These are phyloP conservation scores for Acyrthosiphon pisum DNA, from an alignment of 1,140 invertebrate genomes.

Conservation along the genomic window DNA sequence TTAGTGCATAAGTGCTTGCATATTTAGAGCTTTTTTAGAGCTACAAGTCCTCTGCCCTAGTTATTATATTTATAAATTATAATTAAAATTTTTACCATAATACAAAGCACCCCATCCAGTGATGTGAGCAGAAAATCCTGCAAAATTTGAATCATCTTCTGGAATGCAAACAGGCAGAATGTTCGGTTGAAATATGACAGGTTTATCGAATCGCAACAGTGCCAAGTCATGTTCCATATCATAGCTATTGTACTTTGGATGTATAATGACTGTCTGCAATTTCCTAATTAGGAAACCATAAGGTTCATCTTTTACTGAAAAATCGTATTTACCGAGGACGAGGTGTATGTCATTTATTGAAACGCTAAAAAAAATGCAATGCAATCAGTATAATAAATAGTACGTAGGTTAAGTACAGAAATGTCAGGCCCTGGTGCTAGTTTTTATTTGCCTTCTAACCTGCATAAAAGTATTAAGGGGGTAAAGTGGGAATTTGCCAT, in stretches of 20 bases:
- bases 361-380: conserved; percentile 69
- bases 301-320: conserved; percentile 84
- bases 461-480: too few relatives aligned
- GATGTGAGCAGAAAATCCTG: conserved; percentile 83
- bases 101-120: conserved; percentile 92
- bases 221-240: conserved; percentile 94
- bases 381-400: neutral
- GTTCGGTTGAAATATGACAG: conserved; percentile 87
- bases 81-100: conserved; percentile 68
- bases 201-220: conserved; percentile 86
- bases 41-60: too few relatives aligned
- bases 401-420: neutral
- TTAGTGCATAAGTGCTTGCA: too few relatives aligned
- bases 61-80: too few relatives aligned
- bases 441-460: too few relatives aligned
- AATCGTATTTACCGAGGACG: conserved; percentile 87
- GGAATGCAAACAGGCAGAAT: conserved; percentile 90
- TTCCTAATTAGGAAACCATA: conserved; percentile 85
- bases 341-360: conserved; percentile 86
- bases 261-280: conserved; percentile 88
- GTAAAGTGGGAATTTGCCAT: too few relatives aligned
- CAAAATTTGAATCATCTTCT: conserved; percentile 82
- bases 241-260: conserved; percentile 88
- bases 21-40: too few relatives aligned
- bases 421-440: too few relatives aligned